phyloP scores from a whole-genome alignment of 2,888 invertebrate genomes.

The Drosophila leonis region DNA sequence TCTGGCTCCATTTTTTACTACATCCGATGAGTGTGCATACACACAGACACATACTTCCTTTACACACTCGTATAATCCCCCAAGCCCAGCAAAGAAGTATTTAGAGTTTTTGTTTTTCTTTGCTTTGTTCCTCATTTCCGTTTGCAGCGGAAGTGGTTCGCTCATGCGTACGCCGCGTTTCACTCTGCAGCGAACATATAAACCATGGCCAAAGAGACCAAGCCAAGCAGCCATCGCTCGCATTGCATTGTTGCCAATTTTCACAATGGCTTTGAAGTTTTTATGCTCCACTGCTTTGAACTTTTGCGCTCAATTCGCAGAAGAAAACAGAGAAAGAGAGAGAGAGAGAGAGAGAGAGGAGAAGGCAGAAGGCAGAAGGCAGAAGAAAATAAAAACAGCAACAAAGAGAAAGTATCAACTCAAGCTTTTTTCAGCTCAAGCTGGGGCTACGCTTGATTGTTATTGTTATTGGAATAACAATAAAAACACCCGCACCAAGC shows the following conservation, averaged over 20 bases:
- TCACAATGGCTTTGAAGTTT: constrained; percentile 54
- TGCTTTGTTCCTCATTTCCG: constrained; percentile 70
- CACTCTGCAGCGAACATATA: constrained; percentile 52
- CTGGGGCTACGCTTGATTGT: constrained; percentile 47
- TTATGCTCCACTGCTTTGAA: constrained; percentile 78
- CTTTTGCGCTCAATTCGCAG: constrained; percentile 72
- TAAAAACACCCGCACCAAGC: constrained; percentile 42
- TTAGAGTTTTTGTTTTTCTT: constrained; percentile 25
- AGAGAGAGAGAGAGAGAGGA: constrained; percentile 8
- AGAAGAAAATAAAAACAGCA: constrained; percentile 34
- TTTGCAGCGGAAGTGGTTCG: constrained; percentile 79
- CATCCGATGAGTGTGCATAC: constrained; percentile 30
- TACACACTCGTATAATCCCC: constrained; percentile 54
- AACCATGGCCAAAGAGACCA: constrained; percentile 41
- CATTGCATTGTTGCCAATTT: constrained; percentile 64
- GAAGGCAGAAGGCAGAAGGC: constrained; percentile 1
- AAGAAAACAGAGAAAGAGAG: constrained; percentile 10
- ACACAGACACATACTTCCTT: constrained; percentile 47
- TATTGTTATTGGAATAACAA: constrained; percentile 51
- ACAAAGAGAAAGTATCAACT: constrained; percentile 78
- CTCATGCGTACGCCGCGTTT: constrained; percentile 72
- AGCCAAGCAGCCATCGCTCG: constrained; percentile 16
- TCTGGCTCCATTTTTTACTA: constrained; percentile 39
- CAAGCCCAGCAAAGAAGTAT: constrained; percentile 21
- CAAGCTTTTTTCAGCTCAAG: constrained; percentile 51